Evolutionary conservation across 2,888 invertebrate species (phyloP).

Genomic region (Andrena fulva): DNA sequence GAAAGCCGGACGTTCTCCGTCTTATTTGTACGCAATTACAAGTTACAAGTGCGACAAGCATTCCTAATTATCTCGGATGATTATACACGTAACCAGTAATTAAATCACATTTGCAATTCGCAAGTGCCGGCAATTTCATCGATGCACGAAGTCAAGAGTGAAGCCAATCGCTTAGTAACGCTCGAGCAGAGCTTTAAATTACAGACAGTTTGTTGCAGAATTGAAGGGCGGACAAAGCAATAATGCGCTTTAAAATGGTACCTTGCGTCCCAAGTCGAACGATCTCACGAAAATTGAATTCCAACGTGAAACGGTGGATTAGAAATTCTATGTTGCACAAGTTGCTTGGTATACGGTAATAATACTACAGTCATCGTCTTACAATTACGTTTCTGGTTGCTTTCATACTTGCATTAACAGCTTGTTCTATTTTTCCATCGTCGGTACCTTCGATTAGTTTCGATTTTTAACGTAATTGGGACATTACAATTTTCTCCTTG

Average conservation of each 20-base stretch:
- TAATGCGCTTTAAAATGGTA: background rate
- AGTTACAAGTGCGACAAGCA: slow-evolving; percentile 30
- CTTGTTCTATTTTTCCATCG: slow-evolving; percentile 5
- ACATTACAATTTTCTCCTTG: slow-evolving; percentile 9
- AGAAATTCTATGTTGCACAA: slow-evolving; percentile 49
- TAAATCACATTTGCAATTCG: slow-evolving; percentile 23
- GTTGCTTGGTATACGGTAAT: slow-evolving; percentile 41
- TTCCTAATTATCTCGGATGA: slow-evolving; percentile 19
- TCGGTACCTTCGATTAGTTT: slow-evolving; percentile 34
- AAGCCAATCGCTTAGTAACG: background rate
- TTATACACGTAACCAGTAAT: slow-evolving; percentile 20
- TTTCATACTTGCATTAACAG: slow-evolving; percentile 33
- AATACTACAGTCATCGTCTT: slow-evolving; percentile 53
- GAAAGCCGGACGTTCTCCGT: background rate
- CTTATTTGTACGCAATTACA: slow-evolving; percentile 6
- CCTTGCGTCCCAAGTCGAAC: slow-evolving; percentile 37
- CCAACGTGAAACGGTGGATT: slow-evolving; percentile 48
- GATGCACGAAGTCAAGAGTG: background rate
- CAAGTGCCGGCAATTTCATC: slow-evolving; percentile 1
- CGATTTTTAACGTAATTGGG: slow-evolving; percentile 4
- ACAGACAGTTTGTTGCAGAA: background rate
- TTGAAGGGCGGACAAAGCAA: background rate
- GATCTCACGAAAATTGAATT: slow-evolving; percentile 52
- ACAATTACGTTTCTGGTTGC: slow-evolving; percentile 56
- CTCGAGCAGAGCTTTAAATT: background rate